Percentiles rank a stretch among this genome's conserved stretches.
Evolutionary conservation across 2,797 vertebrate genomes (phyloP).

Genomic region (Alcedo atthis): DNA sequence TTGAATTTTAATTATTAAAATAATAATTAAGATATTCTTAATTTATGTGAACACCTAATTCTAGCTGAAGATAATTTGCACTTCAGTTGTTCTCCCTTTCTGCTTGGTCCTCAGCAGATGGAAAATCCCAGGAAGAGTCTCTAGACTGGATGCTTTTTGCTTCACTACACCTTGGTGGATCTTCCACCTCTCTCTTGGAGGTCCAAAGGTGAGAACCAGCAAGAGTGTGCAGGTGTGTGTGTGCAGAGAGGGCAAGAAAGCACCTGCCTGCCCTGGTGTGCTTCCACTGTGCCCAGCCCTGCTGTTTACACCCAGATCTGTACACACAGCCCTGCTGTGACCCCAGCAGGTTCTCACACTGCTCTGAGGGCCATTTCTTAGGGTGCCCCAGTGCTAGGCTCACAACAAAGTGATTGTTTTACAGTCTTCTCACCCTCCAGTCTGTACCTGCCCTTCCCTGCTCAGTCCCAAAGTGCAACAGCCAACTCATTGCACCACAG

Average conservation of each 20-base stretch:
- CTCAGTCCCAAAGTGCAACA: background rate
- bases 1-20: background rate
- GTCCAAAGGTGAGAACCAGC: background rate
- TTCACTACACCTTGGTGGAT: background rate
- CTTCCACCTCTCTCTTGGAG: background rate
- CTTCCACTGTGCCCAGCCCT: background rate
- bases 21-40: background rate
- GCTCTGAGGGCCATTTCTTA: background rate
- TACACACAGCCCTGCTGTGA: background rate
- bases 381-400: background rate
- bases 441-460: background rate
- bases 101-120: background rate
- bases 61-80: background rate
- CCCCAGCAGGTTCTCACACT: background rate
- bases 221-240: background rate
- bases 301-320: background rate
- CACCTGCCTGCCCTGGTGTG: background rate
- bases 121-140: background rate
- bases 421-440: background rate
- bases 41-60: slow-evolving; percentile 1
- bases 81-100: background rate
- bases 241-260: background rate
- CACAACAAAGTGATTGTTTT: background rate
- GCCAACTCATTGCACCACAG: background rate
- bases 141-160: background rate